Conservation (phyloP, 2,797 vertebrate genomes). For the Choloepus didactylus region DNA sequence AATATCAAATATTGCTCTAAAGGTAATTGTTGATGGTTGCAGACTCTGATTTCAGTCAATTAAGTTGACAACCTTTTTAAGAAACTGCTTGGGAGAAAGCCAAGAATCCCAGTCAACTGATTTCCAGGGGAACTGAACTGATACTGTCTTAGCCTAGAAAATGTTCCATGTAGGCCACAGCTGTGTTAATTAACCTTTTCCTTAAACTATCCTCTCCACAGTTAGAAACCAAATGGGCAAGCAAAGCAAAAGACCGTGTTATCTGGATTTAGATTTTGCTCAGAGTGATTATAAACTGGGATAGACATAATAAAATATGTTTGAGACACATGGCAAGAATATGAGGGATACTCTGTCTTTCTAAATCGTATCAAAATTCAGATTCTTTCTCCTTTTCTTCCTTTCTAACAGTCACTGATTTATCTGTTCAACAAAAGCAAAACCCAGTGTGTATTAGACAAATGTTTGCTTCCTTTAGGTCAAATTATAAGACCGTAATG, state of each 20-base stretch:
- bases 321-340: neutral
- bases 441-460: neutral
- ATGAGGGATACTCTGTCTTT: neutral
- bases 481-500: neutral
- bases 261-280: constrained; percentile 69
- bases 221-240: constrained; percentile 61
- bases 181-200: constrained; percentile 75
- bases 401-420: neutral
- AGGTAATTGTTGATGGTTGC: constrained; percentile 79
- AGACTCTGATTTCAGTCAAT: constrained; percentile 81
- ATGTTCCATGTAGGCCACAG: constrained; percentile 70
- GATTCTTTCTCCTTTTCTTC: neutral
- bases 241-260: constrained; percentile 33
- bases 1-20: constrained; percentile 76
- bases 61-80: constrained; percentile 82
- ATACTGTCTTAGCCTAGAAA: constrained; percentile 72
- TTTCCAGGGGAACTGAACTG: constrained; percentile 71
- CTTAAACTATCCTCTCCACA: constrained; percentile 55
- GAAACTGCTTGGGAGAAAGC: constrained; percentile 77
- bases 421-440: constrained; percentile 27
- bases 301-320: constrained; percentile 59
- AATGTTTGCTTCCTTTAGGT: constrained; percentile 31
- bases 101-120: constrained; percentile 75
- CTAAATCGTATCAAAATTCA: constrained; percentile 57
- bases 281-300: constrained; percentile 54